These are phyloP conservation scores for Aphrocallistes beatrix DNA, from an alignment of 37 sponge, comb jelly and placozoan species.

Conservation along the genomic window DNA sequence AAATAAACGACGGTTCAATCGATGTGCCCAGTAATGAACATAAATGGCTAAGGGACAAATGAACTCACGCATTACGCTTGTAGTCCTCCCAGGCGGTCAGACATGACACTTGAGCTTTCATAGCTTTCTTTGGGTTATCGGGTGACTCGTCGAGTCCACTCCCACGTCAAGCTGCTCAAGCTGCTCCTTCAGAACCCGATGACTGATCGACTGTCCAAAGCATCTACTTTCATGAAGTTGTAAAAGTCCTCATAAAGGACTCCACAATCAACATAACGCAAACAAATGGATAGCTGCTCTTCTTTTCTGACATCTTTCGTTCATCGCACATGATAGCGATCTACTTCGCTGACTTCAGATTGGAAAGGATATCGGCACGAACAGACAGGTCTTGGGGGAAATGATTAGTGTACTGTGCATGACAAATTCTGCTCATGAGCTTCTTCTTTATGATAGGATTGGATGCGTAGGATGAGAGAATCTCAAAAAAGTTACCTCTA, in stretches of 20 bases:
- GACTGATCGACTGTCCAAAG: not conserved
- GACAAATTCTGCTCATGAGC: not conserved
- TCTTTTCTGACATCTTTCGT: constrained; percentile 14
- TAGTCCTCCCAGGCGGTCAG: not conserved
- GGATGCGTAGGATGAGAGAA: constrained; percentile 2
- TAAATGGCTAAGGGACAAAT: not conserved
- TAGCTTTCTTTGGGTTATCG: not conserved
- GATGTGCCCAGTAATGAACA: not conserved
- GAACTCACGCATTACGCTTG: not conserved
- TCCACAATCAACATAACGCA: constrained; percentile 17
- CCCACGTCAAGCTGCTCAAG: not conserved
- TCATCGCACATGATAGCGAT: constrained; percentile 17
- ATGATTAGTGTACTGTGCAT: constrained; percentile 13
- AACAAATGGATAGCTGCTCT: constrained; percentile 20
- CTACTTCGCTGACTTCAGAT: constrained; percentile 6
- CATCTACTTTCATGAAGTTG: not conserved
- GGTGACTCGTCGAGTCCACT: not conserved
- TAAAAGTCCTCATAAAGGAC: constrained; percentile 19
- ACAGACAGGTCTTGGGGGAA: not conserved
- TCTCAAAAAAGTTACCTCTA: not conserved
- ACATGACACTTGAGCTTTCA: not conserved
- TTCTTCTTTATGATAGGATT: constrained; percentile 16
- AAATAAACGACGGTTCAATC: not conserved
- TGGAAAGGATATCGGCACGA: constrained; percentile 13
- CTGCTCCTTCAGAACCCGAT: not conserved